phyloP scores from a whole-genome alignment of 2,113 vertebrate species.

The Myocastor coypus region DNA sequence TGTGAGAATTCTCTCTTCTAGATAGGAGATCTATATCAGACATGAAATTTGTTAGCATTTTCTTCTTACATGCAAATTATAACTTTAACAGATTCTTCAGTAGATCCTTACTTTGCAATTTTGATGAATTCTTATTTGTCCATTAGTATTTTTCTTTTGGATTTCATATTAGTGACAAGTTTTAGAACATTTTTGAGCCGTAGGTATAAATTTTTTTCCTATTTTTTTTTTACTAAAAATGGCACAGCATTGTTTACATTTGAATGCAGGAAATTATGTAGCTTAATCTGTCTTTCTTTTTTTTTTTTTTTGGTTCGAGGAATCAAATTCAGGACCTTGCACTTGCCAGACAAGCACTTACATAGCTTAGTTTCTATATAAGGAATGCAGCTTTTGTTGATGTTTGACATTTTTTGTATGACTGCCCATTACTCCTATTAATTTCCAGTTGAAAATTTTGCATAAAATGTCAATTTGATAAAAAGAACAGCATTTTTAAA shows the following conservation, averaged over 20 bases:
- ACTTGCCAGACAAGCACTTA: no score
- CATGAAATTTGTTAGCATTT: background rate
- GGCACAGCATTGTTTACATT: background rate
- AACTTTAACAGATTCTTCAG: background rate
- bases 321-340: no score
- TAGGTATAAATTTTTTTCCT: background rate
- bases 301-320: no score
- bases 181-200: background rate
- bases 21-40: background rate
- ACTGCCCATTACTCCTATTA: background rate
- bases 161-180: background rate
- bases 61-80: background rate
- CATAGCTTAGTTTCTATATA: background rate
- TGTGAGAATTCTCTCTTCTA: background rate
- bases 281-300: background rate
- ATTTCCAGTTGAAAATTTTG: background rate
- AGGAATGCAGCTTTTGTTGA: background rate
- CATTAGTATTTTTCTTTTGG: background rate
- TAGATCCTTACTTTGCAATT: background rate
- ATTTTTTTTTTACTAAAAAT: background rate
- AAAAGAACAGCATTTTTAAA: background rate
- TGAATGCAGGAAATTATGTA: background rate
- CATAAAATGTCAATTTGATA: background rate
- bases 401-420: background rate
- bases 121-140: background rate